Evolutionary conservation across 2,113 vertebrate genomes (phyloP).

Genomic region (Aptenodytes patagonicus): DNA sequence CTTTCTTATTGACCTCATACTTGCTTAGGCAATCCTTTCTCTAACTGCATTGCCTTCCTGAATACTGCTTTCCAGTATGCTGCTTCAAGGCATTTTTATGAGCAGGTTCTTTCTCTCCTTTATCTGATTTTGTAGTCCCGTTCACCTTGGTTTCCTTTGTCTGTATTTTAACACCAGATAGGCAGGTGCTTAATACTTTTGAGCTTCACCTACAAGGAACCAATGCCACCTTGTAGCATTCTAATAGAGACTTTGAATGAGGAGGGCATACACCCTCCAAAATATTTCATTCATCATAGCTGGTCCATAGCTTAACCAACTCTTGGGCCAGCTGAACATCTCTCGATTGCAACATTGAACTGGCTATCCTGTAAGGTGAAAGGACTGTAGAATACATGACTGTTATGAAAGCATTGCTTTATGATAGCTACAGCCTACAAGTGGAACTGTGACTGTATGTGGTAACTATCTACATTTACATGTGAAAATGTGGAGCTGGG

Average conservation of each 20-base stretch:
- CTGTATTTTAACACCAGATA: background rate
- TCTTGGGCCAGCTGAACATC: background rate
- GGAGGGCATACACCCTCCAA: no score
- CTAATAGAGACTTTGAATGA: background rate
- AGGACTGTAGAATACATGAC: background rate
- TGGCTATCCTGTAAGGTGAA: background rate
- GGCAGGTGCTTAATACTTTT: background rate
- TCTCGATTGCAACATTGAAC: background rate
- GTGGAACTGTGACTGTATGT: background rate
- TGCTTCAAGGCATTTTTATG: background rate
- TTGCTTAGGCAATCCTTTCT: background rate
- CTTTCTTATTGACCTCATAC: background rate
- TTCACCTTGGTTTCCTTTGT: background rate
- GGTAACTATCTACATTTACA: background rate
- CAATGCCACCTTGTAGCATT: background rate
- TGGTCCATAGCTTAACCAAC: background rate
- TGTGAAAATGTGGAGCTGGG: background rate
- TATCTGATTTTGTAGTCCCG: background rate
- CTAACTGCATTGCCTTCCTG: background rate
- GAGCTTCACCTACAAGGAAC: background rate
- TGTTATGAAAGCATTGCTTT: background rate
- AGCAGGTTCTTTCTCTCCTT: background rate
- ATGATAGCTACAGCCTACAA: background rate
- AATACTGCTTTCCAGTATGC: background rate
- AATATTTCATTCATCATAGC: background rate